Evolutionary conservation across 2,888 invertebrate genomes (phyloP).

Genomic region (Temnothorax rugatulus): DNA sequence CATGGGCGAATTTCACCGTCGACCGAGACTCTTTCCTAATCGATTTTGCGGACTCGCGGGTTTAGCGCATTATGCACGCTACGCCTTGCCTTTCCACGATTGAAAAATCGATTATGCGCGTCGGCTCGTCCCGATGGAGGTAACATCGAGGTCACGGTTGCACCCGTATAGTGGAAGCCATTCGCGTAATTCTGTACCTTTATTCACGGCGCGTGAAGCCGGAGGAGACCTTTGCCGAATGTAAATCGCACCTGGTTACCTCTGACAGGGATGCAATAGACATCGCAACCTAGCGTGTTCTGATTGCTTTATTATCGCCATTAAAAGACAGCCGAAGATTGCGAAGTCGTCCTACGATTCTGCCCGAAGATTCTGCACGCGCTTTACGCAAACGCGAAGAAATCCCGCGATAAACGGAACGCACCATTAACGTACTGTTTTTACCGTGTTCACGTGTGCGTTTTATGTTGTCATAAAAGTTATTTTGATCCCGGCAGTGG

Average conservation of each 20-base stretch:
- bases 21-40: constrained; percentile 22
- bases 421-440: not conserved
- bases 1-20: constrained; percentile 36
- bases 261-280: constrained; percentile 12
- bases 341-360: not conserved
- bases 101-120: constrained; percentile 52
- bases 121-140: constrained; percentile 17
- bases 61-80: constrained; percentile 14
- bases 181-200: constrained; percentile 24
- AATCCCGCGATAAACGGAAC: not conserved
- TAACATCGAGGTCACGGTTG: constrained; percentile 62
- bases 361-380: not conserved
- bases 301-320: constrained; percentile 27
- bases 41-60: constrained; percentile 9
- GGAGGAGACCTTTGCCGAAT: constrained; percentile 45
- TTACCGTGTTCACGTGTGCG: not conserved
- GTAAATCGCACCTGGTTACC: constrained; percentile 30
- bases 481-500: not conserved
- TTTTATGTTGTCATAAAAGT: not conserved
- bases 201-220: constrained; percentile 35
- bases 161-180: not conserved
- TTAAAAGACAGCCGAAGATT: constrained; percentile 7
- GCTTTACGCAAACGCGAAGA: not conserved
- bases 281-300: constrained; percentile 27
- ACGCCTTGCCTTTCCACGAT: constrained; percentile 6